Percentiles rank a stretch among this genome's conserved stretches.
phyloP scores from a whole-genome alignment of 2,888 invertebrate species.

The Cryptocephalus moraei region DNA sequence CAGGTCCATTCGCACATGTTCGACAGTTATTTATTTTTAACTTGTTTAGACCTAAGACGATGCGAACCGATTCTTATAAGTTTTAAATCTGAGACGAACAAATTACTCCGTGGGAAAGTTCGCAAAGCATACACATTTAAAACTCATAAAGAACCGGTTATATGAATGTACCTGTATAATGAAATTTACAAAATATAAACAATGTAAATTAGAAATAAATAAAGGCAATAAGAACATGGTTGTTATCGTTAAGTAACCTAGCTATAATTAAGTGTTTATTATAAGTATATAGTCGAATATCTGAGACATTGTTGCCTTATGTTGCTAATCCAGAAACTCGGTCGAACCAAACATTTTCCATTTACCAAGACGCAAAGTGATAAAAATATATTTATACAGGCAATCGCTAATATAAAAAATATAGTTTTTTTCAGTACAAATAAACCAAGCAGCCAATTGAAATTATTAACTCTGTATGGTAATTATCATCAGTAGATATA shows the following conservation, averaged over 20 bases:
- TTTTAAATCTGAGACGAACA: no score
- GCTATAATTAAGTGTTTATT: slow-evolving; percentile 13
- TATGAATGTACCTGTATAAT: no score
- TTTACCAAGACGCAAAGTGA: slow-evolving; percentile 32
- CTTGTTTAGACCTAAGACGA: no score
- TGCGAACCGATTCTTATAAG: no score
- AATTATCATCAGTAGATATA: no score
- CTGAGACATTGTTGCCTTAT: slow-evolving; percentile 10
- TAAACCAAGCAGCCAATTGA: background rate
- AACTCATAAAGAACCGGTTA: no score
- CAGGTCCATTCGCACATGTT: no score
- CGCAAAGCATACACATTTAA: no score
- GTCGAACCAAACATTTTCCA: slow-evolving; percentile 26
- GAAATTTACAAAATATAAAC: no score
- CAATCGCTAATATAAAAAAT: slow-evolving; percentile 24
- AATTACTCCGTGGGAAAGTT: no score
- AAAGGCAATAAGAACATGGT: slow-evolving; percentile 17
- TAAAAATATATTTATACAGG: slow-evolving; percentile 32
- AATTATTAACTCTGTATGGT: background rate
- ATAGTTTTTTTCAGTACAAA: slow-evolving; percentile 3
- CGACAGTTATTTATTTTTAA: no score
- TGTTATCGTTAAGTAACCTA: slow-evolving; percentile 16
- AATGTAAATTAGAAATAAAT: slow-evolving; percentile 1
- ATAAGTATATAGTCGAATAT: slow-evolving; percentile 9
- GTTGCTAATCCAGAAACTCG: slow-evolving; percentile 6